Evolutionary conservation across 1,140 invertebrate species (phyloP).

Genomic region (Lordiphosa collinella): DNA sequence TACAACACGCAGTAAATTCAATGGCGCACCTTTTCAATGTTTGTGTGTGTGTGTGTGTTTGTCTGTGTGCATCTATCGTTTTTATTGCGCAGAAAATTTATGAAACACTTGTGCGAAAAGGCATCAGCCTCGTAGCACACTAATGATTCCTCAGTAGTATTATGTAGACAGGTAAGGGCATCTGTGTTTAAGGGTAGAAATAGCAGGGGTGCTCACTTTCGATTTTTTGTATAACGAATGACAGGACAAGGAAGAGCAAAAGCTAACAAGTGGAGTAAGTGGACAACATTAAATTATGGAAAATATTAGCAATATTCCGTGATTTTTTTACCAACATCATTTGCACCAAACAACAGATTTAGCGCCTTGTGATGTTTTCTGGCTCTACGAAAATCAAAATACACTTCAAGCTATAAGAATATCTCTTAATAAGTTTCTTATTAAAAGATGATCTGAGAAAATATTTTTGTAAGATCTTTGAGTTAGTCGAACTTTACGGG

Average conservation of each 20-base stretch:
- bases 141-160: constrained; percentile 53
- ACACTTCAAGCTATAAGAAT: no score
- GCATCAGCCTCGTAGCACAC: constrained; percentile 28
- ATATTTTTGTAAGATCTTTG: no score
- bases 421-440: no score
- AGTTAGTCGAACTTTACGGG: no score
- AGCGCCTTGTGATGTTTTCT: no score
- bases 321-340: no score
- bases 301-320: no score
- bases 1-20: constrained; percentile 1
- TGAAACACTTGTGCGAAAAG: constrained; percentile 13
- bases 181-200: neutral
- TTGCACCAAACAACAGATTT: no score
- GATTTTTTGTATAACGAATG: no score
- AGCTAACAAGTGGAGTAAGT: constrained; percentile 32
- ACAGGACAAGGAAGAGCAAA: neutral
- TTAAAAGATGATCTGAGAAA: no score
- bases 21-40: constrained; percentile 3
- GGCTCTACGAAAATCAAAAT: no score
- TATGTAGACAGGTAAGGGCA: constrained; percentile 20
- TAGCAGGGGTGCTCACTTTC: constrained; percentile 2
- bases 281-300: no score
- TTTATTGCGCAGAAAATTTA: constrained; percentile 19
- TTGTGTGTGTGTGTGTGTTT: neutral
- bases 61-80: neutral